Evolutionary conservation across 2,888 invertebrate genomes (phyloP).

Genomic region (Philhelius pedissequus): DNA sequence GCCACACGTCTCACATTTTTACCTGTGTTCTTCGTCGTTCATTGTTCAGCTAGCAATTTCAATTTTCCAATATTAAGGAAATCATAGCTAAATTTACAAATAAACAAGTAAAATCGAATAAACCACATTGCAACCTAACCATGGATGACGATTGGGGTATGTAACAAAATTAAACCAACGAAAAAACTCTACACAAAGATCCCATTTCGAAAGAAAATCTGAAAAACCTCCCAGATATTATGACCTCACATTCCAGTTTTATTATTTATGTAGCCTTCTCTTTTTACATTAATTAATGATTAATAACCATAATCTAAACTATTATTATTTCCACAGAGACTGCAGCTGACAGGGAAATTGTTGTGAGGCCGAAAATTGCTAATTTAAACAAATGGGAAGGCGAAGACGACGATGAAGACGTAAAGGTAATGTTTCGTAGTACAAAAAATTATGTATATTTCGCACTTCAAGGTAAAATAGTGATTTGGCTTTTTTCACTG

Average conservation of each 20-base stretch:
- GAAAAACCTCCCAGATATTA: conserved; percentile 8
- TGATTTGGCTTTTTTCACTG: not conserved
- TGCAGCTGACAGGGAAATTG: conserved; percentile 81
- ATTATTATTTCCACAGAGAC: conserved; percentile 72
- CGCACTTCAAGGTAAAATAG: conserved; percentile 1
- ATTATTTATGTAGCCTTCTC: conserved; percentile 10
- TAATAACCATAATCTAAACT: not conserved
- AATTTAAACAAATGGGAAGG: conserved; percentile 90
- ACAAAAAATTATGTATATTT: not conserved
- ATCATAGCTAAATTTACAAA: not conserved
- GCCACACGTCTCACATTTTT: conserved; percentile 60
- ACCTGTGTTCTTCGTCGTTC: too few species aligned
- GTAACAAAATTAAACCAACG: conserved; percentile 70
- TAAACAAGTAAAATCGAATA: not conserved
- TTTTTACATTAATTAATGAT: conserved; percentile 41
- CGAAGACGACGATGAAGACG: conserved; percentile 92
- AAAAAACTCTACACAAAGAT: conserved; percentile 37
- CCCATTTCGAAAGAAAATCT: not conserved
- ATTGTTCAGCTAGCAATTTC: not conserved
- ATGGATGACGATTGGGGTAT: conserved; percentile 88
- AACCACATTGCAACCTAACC: conserved; percentile 22
- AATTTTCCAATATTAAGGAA: not conserved
- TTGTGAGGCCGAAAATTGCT: conserved; percentile 85
- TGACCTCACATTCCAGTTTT: conserved; percentile 62
- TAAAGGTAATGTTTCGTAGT: conserved; percentile 83